Evolutionary conservation across 2,113 vertebrate genomes (phyloP).

Genomic region (Polyodon spathula): DNA sequence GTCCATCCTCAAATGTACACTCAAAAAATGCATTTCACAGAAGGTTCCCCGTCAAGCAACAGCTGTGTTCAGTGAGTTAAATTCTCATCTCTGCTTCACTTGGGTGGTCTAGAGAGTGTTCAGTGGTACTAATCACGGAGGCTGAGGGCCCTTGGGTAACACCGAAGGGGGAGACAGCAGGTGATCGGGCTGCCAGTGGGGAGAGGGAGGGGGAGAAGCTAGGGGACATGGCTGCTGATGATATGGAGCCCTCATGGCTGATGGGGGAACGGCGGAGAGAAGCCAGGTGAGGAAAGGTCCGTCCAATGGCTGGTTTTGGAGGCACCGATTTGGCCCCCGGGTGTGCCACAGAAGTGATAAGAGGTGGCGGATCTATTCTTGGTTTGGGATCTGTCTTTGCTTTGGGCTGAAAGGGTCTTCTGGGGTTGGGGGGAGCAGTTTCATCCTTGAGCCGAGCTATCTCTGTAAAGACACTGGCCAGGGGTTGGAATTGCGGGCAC

Average conservation of each 20-base stretch:
- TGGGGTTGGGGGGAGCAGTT: conserved; percentile 62
- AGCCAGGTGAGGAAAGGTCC: conserved; percentile 71
- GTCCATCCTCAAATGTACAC: too few species aligned
- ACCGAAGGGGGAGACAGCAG: conserved; percentile 80
- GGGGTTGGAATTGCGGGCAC: conserved; percentile 94
- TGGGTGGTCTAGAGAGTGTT: conserved; percentile 70
- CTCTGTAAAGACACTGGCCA: conserved; percentile 94
- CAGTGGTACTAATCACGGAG: conserved; percentile 72
- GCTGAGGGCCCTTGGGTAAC: conserved; percentile 81
- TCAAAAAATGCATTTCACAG: conserved; percentile 24
- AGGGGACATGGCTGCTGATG: conserved; percentile 87
- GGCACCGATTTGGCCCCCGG: conserved; percentile 93
- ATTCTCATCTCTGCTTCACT: conserved; percentile 87
- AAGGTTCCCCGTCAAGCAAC: background rate
- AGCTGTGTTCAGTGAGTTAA: conserved; percentile 41
- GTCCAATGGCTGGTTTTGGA: conserved; percentile 77
- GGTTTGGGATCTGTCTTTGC: conserved; percentile 77
- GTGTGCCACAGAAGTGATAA: conserved; percentile 93
- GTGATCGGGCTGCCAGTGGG: conserved; percentile 83
- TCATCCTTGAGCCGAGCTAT: conserved; percentile 93
- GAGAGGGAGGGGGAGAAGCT: conserved; percentile 93
- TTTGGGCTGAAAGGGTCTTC: conserved; percentile 76
- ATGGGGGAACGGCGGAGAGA: conserved; percentile 86
- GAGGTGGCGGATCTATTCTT: conserved; percentile 88
- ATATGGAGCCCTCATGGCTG: conserved; percentile 85